Conservation (phyloP, 2,888 invertebrate genomes). For the Caenorhabditis afra region DNA sequence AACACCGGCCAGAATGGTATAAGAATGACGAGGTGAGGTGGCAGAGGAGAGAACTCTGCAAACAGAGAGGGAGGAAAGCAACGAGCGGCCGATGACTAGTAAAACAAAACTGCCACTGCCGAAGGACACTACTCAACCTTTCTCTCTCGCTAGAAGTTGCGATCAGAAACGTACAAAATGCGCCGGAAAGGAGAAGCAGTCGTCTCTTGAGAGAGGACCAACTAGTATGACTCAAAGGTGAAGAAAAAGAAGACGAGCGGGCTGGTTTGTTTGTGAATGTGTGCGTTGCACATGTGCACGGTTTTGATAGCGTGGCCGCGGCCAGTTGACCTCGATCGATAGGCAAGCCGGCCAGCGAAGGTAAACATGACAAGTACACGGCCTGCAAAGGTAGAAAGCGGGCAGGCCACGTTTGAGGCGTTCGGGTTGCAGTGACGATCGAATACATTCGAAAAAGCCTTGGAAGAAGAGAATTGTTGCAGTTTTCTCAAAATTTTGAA, state of each 20-base stretch:
- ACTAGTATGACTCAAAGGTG: background rate
- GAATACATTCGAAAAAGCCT: no score
- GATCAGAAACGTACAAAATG: no score
- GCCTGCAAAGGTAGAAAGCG: constrained; percentile 26
- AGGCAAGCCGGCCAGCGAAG: constrained; percentile 30
- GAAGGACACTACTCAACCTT: no score
- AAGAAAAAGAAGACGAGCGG: background rate
- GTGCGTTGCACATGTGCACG: constrained; percentile 22
- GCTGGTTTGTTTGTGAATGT: background rate
- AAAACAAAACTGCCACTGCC: background rate
- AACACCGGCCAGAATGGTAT: background rate
- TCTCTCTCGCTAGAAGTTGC: no score
- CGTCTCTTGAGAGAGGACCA: no score
- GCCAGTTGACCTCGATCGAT: constrained; percentile 52
- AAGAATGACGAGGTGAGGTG: background rate
- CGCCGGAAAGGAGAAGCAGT: no score
- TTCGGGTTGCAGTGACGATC: no score
- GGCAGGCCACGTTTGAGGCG: background rate
- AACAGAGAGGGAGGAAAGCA: constrained; percentile 4
- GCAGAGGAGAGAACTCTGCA: constrained; percentile 9
- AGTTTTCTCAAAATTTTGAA: no score
- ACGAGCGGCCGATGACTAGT: background rate
- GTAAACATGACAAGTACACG: constrained; percentile 58
- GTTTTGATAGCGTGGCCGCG: constrained; percentile 42
- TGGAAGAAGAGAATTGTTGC: no score